Percentiles rank a stretch among this genome's conserved stretches.
phyloP scores from a whole-genome alignment of 2,888 invertebrate species.

The Brassicogethes aeneus region DNA sequence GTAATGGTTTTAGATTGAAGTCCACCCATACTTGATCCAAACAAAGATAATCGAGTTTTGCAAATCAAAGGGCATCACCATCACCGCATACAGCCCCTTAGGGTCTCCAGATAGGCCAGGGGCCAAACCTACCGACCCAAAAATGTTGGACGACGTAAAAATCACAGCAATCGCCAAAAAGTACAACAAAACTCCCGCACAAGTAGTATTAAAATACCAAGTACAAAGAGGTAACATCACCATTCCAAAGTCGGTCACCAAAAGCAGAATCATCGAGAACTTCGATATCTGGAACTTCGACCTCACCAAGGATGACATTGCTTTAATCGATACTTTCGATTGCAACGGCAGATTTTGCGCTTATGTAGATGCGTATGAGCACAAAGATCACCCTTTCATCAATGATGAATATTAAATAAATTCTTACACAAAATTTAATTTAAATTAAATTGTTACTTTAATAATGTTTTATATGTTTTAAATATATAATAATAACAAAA shows the following conservation, averaged over 20 bases:
- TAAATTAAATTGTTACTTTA: too few species aligned
- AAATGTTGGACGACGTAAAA: slow-evolving; percentile 66
- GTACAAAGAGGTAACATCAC: slow-evolving; percentile 62
- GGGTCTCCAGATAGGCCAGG: slow-evolving; percentile 70
- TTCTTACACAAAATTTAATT: neutral
- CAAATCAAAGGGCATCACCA: slow-evolving; percentile 7
- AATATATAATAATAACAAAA: too few species aligned
- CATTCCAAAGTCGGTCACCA: slow-evolving; percentile 42
- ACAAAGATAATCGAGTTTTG: neutral
- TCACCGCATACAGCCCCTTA: neutral
- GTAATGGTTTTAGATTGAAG: slow-evolving; percentile 2
- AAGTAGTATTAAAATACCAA: slow-evolving; percentile 57
- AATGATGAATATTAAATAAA: slow-evolving; percentile 22
- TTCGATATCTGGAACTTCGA: neutral
- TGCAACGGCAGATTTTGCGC: slow-evolving; percentile 7
- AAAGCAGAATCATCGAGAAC: neutral
- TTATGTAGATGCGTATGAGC: slow-evolving; percentile 21
- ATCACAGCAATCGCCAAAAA: slow-evolving; percentile 53
- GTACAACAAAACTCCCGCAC: slow-evolving; percentile 60
- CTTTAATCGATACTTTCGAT: neutral
- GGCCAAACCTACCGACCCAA: slow-evolving; percentile 65
- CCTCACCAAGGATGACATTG: neutral
- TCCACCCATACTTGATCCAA: neutral
- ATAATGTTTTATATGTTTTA: too few species aligned
- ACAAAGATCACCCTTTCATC: slow-evolving; percentile 27